Conservation (phyloP, 2,113 vertebrate species). For the Chionodraco myersi region DNA sequence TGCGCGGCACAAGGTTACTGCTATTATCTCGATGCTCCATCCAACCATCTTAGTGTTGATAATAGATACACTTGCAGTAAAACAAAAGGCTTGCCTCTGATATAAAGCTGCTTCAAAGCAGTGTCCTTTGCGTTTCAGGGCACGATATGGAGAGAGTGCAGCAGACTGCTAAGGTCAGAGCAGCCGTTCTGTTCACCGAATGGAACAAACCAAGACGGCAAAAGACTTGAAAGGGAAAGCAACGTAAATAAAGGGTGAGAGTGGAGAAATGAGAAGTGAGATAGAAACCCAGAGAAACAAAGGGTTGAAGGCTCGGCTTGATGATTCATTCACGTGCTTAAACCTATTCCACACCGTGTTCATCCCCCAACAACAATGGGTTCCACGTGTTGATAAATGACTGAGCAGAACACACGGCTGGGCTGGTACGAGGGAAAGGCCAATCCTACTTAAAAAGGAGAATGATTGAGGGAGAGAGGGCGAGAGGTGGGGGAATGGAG, state of each 20-base stretch:
- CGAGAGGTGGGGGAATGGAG: slow-evolving; percentile 2
- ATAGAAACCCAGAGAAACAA: slow-evolving; percentile 41
- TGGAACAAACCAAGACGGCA: slow-evolving; percentile 13
- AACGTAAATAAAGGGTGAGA: not conserved
- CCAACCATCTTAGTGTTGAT: no score
- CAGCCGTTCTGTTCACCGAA: slow-evolving; percentile 9
- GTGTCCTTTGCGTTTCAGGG: not conserved
- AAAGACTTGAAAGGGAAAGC: not conserved
- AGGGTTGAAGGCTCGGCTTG: slow-evolving; percentile 49
- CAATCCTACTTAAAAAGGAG: slow-evolving; percentile 30
- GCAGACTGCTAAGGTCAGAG: slow-evolving; percentile 39
- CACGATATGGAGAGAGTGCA: not conserved
- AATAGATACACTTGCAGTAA: not conserved
- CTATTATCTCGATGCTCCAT: no score
- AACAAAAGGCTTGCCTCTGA: not conserved
- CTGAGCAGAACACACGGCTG: slow-evolving; percentile 25
- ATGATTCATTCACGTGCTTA: slow-evolving; percentile 75
- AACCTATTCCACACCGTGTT: slow-evolving; percentile 72
- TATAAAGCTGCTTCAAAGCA: not conserved
- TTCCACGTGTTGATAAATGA: slow-evolving; percentile 73
- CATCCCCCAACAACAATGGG: slow-evolving; percentile 68
- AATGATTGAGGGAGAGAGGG: slow-evolving; percentile 10
- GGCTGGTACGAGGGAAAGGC: slow-evolving; percentile 38
- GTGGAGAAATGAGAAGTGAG: slow-evolving; percentile 4
- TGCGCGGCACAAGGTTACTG: no score